Conservation (phyloP, 2,113 vertebrate genomes). For the Aspidoscelis tigris region DNA sequence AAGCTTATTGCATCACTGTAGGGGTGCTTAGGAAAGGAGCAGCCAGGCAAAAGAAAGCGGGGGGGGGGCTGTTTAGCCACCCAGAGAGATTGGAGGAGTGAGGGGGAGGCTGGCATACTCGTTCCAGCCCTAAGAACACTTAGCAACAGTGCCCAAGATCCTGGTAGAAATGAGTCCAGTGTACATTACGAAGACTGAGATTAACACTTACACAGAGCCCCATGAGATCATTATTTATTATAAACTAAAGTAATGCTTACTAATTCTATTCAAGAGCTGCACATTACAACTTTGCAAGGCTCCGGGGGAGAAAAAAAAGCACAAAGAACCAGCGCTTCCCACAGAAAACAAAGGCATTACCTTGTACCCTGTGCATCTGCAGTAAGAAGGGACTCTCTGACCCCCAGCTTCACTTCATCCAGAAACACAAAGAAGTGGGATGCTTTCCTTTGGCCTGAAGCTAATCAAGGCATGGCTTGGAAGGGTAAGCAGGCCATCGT, state of each 20-base stretch:
- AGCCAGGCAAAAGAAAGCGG: slow-evolving; percentile 16
- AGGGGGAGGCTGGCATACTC: slow-evolving; percentile 39
- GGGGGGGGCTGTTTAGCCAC: slow-evolving; percentile 60
- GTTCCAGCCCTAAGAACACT: slow-evolving; percentile 46
- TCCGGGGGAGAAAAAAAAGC: not conserved
- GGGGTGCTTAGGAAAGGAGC: slow-evolving; percentile 54
- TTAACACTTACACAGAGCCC: not conserved
- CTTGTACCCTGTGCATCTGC: not conserved
- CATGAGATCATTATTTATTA: not conserved
- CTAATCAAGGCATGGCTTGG: not conserved
- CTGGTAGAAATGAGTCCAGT: slow-evolving; percentile 36
- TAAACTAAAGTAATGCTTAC: slow-evolving; percentile 13
- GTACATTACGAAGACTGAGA: not conserved
- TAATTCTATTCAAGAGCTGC: not conserved
- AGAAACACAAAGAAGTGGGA: slow-evolving; percentile 4
- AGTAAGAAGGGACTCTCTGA: not conserved
- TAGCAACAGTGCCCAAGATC: slow-evolving; percentile 67
- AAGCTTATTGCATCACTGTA: slow-evolving; percentile 69
- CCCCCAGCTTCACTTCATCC: not conserved
- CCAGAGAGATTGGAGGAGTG: slow-evolving; percentile 40
- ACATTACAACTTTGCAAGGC: not conserved
- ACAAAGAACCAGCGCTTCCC: not conserved
- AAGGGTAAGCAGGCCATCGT: not conserved
- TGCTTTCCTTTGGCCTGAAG: not conserved
- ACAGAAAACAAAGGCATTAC: not conserved